Evolutionary conservation across 2,113 vertebrate species (phyloP).

Genomic region (Corydoras maculifer): DNA sequence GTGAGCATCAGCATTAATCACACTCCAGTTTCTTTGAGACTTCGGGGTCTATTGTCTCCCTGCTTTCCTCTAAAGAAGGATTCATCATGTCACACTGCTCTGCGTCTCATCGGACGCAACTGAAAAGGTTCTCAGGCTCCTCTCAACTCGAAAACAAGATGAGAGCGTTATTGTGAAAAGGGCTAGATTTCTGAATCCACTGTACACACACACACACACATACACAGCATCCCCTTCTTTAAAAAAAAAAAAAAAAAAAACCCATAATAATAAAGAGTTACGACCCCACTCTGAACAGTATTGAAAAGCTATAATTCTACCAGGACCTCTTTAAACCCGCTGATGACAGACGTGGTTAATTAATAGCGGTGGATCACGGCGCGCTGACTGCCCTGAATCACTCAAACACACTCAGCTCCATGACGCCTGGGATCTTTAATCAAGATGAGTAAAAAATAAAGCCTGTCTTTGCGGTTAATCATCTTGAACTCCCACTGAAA

Average conservation of each 20-base stretch:
- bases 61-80: neutral
- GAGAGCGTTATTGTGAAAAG: too few relatives aligned
- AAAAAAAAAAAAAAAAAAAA: neutral
- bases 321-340: neutral
- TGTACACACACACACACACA: slow-evolving; percentile 1
- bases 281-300: neutral
- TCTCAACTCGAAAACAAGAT: neutral
- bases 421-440: neutral
- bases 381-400: neutral
- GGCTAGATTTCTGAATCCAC: slow-evolving; percentile 26
- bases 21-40: too few relatives aligned
- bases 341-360: neutral
- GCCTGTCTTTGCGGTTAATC: neutral
- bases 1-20: too few relatives aligned
- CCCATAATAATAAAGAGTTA: slow-evolving; percentile 14
- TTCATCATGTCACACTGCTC: neutral
- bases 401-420: neutral
- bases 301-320: neutral
- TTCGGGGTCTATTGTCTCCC: neutral
- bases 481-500: neutral
- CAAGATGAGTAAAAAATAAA: neutral
- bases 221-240: neutral
- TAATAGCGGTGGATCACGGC: neutral
- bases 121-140: slow-evolving; percentile 4
- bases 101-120: neutral